phyloP scores from a whole-genome alignment of 2,797 vertebrate genomes.

The Oophaga sylvatica region DNA sequence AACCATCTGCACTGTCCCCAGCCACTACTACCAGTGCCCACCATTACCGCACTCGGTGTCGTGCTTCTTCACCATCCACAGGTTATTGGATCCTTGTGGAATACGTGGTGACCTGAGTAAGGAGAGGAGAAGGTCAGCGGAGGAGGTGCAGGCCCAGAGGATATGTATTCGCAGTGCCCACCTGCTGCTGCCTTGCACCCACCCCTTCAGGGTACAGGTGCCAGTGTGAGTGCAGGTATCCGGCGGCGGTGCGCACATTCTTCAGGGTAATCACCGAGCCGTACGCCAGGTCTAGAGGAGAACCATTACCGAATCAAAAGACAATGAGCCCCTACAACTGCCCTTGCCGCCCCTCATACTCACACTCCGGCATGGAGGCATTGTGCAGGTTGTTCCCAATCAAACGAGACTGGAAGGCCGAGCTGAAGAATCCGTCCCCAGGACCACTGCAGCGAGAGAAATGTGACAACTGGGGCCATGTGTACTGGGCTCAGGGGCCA shows the following conservation, averaged over 20 bases:
- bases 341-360: constrained; percentile 66
- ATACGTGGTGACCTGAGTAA: constrained; percentile 88
- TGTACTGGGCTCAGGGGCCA: no score
- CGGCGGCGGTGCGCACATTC: constrained; percentile 91
- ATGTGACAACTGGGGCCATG: no score
- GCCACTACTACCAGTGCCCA: background rate
- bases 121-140: background rate
- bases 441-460: constrained; percentile 81
- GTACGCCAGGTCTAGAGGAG: constrained; percentile 85
- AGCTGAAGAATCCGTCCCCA: constrained; percentile 98
- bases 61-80: constrained; percentile 90
- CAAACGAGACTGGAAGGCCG: constrained; percentile 94
- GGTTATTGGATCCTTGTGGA: constrained; percentile 97
- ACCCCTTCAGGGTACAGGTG: constrained; percentile 93
- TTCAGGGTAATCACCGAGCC: constrained; percentile 92
- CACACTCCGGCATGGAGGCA: constrained; percentile 92
- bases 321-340: no score
- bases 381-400: constrained; percentile 95
- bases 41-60: constrained; percentile 79
- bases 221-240: constrained; percentile 96
- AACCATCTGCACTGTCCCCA: no score
- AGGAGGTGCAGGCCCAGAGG: background rate
- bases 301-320: background rate
- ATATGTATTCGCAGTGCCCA: constrained; percentile 63
- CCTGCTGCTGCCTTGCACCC: constrained; percentile 93